phyloP scores from a whole-genome alignment of 1,140 invertebrate species.

The Diprion similis region DNA sequence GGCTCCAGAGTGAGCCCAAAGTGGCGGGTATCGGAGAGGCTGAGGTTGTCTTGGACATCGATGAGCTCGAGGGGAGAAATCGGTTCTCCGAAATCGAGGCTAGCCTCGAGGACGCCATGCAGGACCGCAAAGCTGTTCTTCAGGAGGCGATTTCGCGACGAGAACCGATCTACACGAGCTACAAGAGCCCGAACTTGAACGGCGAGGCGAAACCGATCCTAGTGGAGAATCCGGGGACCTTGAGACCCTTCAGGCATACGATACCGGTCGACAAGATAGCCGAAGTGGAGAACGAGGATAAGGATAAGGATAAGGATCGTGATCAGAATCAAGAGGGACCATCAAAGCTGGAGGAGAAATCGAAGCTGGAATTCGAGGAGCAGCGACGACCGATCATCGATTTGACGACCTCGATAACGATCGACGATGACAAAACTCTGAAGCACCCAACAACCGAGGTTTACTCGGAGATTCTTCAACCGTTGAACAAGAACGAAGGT shows the following conservation, averaged over 20 bases:
- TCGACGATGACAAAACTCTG: slow-evolving; percentile 35
- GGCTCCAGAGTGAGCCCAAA: background rate
- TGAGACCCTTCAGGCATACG: slow-evolving; percentile 64
- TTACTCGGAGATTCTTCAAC: slow-evolving; percentile 37
- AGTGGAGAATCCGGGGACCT: slow-evolving; percentile 48
- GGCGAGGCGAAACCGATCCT: slow-evolving; percentile 44
- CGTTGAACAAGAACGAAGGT: slow-evolving; percentile 28
- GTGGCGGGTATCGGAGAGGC: slow-evolving; percentile 49
- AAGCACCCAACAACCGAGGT: slow-evolving; percentile 35
- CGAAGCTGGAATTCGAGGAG: slow-evolving; percentile 33
- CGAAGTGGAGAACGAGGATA: slow-evolving; percentile 40
- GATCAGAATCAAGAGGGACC: background rate
- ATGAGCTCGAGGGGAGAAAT: slow-evolving; percentile 49
- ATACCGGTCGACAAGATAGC: slow-evolving; percentile 74
- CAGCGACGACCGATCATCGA: slow-evolving; percentile 16
- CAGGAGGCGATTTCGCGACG: slow-evolving; percentile 28
- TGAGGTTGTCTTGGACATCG: slow-evolving; percentile 49
- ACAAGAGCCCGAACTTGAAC: slow-evolving; percentile 67
- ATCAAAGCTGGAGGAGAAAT: slow-evolving; percentile 3
- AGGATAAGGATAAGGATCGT: background rate
- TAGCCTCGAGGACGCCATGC: slow-evolving; percentile 19
- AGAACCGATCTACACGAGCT: slow-evolving; percentile 71
- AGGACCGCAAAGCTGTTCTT: slow-evolving; percentile 29
- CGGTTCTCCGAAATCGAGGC: slow-evolving; percentile 39
- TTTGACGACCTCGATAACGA: slow-evolving; percentile 4